A percentile compares a stretch with the other conserved stretches of the same genome.
Conservation (phyloP, 2,113 vertebrate genomes). For the Callipepla squamata region DNA sequence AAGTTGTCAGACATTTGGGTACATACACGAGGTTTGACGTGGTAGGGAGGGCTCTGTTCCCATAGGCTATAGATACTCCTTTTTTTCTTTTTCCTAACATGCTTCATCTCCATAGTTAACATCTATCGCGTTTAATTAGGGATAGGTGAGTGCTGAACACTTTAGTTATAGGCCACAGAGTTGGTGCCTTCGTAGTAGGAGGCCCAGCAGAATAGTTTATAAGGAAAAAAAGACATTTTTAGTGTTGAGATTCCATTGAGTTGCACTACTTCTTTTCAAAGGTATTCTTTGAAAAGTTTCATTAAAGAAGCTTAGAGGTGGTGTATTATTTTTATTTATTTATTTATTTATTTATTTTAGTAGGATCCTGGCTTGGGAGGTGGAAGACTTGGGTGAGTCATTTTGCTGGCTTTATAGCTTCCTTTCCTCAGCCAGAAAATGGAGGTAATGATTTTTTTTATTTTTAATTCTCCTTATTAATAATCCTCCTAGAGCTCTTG, state of each 20-base stretch:
- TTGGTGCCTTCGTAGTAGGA: neutral
- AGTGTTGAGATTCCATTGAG: neutral
- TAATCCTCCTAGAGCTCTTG: neutral
- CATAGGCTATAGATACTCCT: neutral
- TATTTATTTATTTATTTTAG: no score
- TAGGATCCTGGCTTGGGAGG: neutral
- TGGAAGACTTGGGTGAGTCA: neutral
- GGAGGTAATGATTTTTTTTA: neutral
- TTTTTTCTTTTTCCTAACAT: neutral
- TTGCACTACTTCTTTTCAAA: no score
- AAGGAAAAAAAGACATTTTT: neutral
- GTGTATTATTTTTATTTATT: no score
- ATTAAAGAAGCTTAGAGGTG: neutral
- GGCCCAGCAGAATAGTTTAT: neutral
- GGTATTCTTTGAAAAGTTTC: neutral
- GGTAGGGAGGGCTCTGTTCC: neutral
- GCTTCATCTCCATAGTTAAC: neutral
- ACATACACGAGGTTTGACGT: neutral
- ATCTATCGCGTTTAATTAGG: neutral
- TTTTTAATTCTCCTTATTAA: neutral
- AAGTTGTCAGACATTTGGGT: neutral
- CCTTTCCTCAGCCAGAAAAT: slow-evolving; percentile 14
- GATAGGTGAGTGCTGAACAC: neutral
- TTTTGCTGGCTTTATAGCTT: neutral
- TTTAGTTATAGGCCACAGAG: neutral